Conservation (phyloP, 2,797 vertebrate species). For the Salmo trutta region DNA sequence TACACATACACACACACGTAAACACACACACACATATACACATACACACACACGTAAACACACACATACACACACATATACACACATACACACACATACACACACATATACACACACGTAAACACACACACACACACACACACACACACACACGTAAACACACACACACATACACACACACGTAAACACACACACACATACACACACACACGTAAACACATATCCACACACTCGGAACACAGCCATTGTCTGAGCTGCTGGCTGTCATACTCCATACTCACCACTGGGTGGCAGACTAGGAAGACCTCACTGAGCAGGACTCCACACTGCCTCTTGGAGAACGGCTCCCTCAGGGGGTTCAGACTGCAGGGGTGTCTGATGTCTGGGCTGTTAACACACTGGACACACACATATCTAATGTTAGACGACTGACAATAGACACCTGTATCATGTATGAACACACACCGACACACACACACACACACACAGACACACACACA, state of each 20-base stretch:
- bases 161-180: background rate
- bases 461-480: background rate
- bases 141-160: too few species aligned
- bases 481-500: background rate
- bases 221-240: background rate
- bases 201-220: background rate
- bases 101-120: too few species aligned
- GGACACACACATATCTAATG: slow-evolving; percentile 26
- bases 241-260: background rate
- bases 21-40: too few species aligned
- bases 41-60: too few species aligned
- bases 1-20: too few species aligned
- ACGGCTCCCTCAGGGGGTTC: slow-evolving; percentile 89
- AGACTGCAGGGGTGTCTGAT: slow-evolving; percentile 88
- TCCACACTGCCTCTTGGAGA: slow-evolving; percentile 90
- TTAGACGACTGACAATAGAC: slow-evolving; percentile 1
- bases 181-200: background rate
- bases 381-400: slow-evolving; percentile 92
- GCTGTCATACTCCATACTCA: slow-evolving; percentile 70
- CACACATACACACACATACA: background rate
- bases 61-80: background rate
- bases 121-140: too few species aligned
- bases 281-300: slow-evolving; percentile 94
- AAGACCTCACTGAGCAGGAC: slow-evolving; percentile 90
- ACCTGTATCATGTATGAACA: background rate